These are phyloP conservation scores for Toxonevra muliebris DNA, from an alignment of 2,888 invertebrate species.

Conservation along the genomic window DNA sequence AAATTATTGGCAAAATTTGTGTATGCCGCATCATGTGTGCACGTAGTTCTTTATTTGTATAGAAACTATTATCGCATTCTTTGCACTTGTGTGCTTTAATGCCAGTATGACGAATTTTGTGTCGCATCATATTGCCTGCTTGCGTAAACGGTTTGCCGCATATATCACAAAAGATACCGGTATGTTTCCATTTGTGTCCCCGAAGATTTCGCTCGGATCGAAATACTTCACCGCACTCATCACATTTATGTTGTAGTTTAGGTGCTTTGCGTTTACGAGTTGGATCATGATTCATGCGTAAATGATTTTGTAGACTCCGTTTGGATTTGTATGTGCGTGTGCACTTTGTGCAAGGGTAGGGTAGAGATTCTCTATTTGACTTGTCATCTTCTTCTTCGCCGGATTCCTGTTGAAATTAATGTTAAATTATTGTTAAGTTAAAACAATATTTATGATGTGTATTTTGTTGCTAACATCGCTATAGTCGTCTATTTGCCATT, in stretches of 20 bases:
- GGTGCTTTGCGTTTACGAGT: slow-evolving; percentile 26
- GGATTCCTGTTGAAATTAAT: slow-evolving; percentile 19
- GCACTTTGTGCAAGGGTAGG: slow-evolving; percentile 51
- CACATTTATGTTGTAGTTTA: slow-evolving; percentile 46
- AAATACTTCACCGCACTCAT: slow-evolving; percentile 52
- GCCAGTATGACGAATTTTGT: slow-evolving; percentile 58
- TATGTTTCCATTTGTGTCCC: slow-evolving; percentile 56
- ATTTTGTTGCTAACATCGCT: slow-evolving; percentile 8
- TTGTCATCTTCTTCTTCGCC: slow-evolving; percentile 30
- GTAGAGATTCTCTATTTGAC: slow-evolving; percentile 39
- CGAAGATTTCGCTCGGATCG: slow-evolving; percentile 52
- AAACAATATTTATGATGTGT: neutral
- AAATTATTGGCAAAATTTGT: slow-evolving; percentile 54
- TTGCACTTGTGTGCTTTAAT: slow-evolving; percentile 58
- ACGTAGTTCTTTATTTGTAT: slow-evolving; percentile 53
- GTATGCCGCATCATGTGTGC: slow-evolving; percentile 58
- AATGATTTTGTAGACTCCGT: slow-evolving; percentile 52
- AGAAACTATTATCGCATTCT: slow-evolving; percentile 56
- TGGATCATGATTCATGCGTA: slow-evolving; percentile 42
- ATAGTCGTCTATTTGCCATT: slow-evolving; percentile 11
- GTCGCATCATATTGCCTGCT: slow-evolving; percentile 57
- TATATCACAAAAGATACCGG: slow-evolving; percentile 60
- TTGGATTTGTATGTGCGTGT: slow-evolving; percentile 51
- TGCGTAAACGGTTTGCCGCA: slow-evolving; percentile 59
- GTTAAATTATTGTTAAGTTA: neutral